Percentiles rank a stretch among this genome's conserved stretches.
Conservation (phyloP, 1,140 invertebrate species). For the Magallana gigas region DNA sequence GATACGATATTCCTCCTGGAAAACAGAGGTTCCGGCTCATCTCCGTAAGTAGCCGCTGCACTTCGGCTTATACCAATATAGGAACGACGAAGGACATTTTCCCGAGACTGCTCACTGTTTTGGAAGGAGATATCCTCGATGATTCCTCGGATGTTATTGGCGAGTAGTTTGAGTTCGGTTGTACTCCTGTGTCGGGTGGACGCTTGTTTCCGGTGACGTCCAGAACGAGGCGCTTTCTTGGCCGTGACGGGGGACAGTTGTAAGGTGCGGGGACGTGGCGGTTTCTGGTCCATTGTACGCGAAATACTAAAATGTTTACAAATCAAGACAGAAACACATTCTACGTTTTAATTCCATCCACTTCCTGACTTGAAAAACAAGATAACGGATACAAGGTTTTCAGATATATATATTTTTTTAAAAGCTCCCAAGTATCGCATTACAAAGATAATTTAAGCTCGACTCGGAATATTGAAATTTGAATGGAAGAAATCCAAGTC, state of each 20-base stretch:
- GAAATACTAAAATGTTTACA: not conserved
- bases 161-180: constrained; percentile 47
- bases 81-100: constrained; percentile 46
- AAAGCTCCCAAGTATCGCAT: not conserved
- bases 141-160: constrained; percentile 54
- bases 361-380: not conserved
- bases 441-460: not conserved
- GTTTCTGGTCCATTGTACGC: constrained; percentile 53
- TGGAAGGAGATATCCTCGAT: constrained; percentile 56
- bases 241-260: constrained; percentile 37
- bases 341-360: not conserved
- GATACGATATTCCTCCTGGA: constrained; percentile 52
- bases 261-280: constrained; percentile 54
- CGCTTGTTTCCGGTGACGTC: constrained; percentile 39
- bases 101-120: constrained; percentile 27
- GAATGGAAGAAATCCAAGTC: not conserved
- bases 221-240: constrained; percentile 38
- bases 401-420: constrained; percentile 31
- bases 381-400: constrained; percentile 18
- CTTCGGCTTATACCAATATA: constrained; percentile 54
- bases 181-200: constrained; percentile 34
- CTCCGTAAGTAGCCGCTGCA: constrained; percentile 5
- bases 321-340: not conserved
- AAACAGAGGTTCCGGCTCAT: constrained; percentile 12
- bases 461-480: not conserved